Conservation (phyloP, 2,797 vertebrate species). For the Tokudaia muenninki region DNA sequence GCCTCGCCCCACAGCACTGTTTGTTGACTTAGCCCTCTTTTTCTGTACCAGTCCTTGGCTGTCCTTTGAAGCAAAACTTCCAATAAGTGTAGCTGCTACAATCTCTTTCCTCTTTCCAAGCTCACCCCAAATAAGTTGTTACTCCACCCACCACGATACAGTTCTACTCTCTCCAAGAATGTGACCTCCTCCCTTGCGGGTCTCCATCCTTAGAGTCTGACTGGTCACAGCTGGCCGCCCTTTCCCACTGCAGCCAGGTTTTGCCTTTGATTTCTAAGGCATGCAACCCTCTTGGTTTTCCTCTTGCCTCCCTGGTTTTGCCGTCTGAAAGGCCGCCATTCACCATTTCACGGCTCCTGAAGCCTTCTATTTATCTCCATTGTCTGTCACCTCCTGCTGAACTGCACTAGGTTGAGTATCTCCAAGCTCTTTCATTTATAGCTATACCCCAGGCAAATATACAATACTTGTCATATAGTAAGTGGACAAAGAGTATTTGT, state of each 20-base stretch:
- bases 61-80: slow-evolving; percentile 1
- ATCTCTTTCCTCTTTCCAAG: not conserved
- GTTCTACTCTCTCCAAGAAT: not conserved
- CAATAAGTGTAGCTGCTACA: not conserved
- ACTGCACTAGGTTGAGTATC: not conserved
- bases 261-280: not conserved
- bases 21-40: not conserved
- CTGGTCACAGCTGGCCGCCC: not conserved
- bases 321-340: not conserved
- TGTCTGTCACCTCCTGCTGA: not conserved
- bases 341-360: not conserved
- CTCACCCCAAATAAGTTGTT: not conserved
- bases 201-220: not conserved
- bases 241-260: not conserved
- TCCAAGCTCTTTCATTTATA: not conserved
- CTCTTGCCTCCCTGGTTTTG: not conserved
- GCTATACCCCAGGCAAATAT: not conserved
- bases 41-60: not conserved
- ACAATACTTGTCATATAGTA: not conserved
- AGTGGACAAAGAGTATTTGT: not conserved
- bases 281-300: not conserved
- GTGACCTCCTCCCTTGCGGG: not conserved
- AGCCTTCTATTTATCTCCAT: not conserved
- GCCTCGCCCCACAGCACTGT: no score
- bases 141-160: not conserved